Percentiles rank a stretch among this genome's conserved stretches.
Evolutionary conservation across 2,888 invertebrate genomes (phyloP).

Genomic region (Penaeus monodon): DNA sequence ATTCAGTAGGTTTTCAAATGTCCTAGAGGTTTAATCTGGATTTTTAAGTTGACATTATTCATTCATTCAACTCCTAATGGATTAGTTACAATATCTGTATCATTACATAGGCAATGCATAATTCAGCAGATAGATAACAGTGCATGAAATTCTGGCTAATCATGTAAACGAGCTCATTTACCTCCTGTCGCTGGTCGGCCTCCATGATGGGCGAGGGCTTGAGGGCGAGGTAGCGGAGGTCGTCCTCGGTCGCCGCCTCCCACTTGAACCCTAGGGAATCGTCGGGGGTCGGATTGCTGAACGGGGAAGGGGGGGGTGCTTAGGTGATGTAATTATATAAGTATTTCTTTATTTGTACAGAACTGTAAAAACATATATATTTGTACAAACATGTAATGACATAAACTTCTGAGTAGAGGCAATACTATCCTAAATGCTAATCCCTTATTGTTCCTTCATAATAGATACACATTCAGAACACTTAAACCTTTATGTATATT

Average conservation of each 20-base stretch:
- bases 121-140: neutral
- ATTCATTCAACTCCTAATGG: too few species aligned
- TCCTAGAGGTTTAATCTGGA: too few species aligned
- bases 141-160: neutral
- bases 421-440: too few species aligned
- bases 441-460: too few species aligned
- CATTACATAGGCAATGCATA: neutral
- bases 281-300: conserved; percentile 48
- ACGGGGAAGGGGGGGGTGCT: neutral
- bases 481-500: too few species aligned
- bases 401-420: too few species aligned
- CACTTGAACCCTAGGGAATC: conserved; percentile 43
- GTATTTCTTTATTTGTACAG: neutral
- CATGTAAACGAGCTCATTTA: neutral
- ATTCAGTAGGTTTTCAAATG: too few species aligned
- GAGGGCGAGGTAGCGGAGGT: conserved; percentile 32
- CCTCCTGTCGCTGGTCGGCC: conserved; percentile 22
- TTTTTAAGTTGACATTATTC: too few species aligned
- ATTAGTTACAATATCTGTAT: too few species aligned
- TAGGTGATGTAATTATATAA: neutral
- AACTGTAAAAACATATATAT: too few species aligned
- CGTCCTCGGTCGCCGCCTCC: conserved; percentile 19
- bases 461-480: too few species aligned
- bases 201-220: conserved; percentile 31
- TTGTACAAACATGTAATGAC: too few species aligned